Base-by-base conservation (phyloP, 2,797 vertebrate species). In the Pampus argenteus region DNA sequence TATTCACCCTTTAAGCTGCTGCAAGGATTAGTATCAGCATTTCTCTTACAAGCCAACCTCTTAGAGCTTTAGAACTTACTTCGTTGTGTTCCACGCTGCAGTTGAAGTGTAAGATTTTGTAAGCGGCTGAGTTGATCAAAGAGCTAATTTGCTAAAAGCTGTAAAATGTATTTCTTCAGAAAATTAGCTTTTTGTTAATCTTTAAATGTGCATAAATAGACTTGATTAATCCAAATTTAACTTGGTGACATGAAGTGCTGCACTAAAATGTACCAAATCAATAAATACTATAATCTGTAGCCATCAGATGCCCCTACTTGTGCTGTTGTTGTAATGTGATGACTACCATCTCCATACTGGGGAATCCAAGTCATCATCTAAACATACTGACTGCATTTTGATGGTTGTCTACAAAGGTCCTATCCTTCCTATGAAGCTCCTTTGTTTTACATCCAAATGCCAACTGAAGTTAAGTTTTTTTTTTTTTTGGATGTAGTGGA, bases 381-480 rank as follows among this genome's bases (percentile, higher is more conserved):
- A 47, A 54, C 13, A 64, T 58, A 58, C 11, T 17, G 25, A 54
- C 34, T 29, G 36, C 11, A 28, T 34, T 65, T 34, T 54, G 77
- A 69, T 60, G 34, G 20, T 20, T 20, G 54, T 69, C n/a, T 60
- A 18, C 20, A n/a, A n/a, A n/a, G n/a, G n/a, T n/a, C n/a, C n/a
- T n/a, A n/a, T n/a, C n/a, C n/a, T n/a, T n/a, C n/a, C n/a, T n/a
- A n/a, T n/a, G n/a, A n/a, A n/a, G n/a, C n/a, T n/a, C n/a, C n/a
- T n/a, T n/a, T n/a, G n/a, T n/a, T n/a, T n/a, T n/a, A n/a, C n/a
- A n/a, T n/a, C n/a, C n/a, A n/a, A n/a, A n/a, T n/a, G n/a, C n/a
- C n/a, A n/a, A n/a, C n/a, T n/a, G n/a, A n/a, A n/a, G n/a, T n/a
- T n/a, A n/a, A n/a, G n/a, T n/a, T n/a, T n/a, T n/a, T n/a, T n/a